Evolutionary conservation across 2,797 vertebrate genomes (phyloP).

Genomic region (Pseudomugil tenellus): DNA sequence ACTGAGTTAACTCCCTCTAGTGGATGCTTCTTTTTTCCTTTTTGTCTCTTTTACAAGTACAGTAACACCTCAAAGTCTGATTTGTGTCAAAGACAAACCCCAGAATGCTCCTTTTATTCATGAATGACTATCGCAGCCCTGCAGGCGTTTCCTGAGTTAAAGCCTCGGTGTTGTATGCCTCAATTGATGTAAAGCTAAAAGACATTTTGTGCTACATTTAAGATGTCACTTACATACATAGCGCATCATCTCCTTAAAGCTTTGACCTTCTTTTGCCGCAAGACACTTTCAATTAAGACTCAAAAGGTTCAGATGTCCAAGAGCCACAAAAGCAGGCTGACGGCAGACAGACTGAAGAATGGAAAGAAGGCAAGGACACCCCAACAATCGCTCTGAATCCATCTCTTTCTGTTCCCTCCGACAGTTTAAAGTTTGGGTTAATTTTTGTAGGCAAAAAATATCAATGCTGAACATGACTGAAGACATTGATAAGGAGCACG

Average conservation of each 20-base stretch:
- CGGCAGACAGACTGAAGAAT: conserved; percentile 46
- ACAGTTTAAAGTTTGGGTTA: conserved; percentile 9
- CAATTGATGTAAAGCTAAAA: conserved; percentile 43
- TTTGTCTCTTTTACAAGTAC: background rate
- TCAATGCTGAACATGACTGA: conserved; percentile 1
- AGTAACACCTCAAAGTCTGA: background rate
- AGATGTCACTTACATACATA: conserved; percentile 35
- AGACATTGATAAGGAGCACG: background rate
- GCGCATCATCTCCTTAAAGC: conserved; percentile 21
- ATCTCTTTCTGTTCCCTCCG: conserved; percentile 31
- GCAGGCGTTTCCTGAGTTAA: conserved; percentile 5
- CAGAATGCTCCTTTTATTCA: background rate
- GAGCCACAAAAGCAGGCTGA: conserved; percentile 37
- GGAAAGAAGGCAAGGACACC: conserved; percentile 38
- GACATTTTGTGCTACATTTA: conserved; percentile 54
- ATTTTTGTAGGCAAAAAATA: conserved; percentile 44
- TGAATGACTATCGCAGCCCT: background rate
- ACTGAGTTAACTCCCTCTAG: conserved; percentile 37
- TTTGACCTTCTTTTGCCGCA: conserved; percentile 47
- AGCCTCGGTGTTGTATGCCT: conserved; percentile 7
- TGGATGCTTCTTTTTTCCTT: conserved; percentile 16
- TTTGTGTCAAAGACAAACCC: background rate
- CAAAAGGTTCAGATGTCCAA: conserved; percentile 42
- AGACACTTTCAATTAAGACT: conserved; percentile 56
- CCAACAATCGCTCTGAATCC: conserved; percentile 49